These are phyloP conservation scores for Pogoniulus pusillus DNA, from an alignment of 2,797 vertebrate species.

Conservation along the genomic window DNA sequence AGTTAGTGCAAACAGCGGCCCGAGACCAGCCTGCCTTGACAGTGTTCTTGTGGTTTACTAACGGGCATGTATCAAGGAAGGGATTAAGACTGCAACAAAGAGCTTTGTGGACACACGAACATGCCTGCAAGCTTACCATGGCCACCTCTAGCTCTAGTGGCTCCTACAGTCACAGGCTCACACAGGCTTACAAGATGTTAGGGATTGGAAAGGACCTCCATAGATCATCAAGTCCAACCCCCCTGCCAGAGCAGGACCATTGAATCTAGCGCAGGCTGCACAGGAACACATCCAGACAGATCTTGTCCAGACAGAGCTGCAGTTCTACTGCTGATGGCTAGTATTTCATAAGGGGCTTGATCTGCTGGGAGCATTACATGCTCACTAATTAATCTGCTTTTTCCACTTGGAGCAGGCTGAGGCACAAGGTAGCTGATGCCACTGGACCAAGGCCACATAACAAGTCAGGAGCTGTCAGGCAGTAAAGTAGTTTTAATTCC, in stretches of 20 bases:
- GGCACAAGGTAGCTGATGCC: background rate
- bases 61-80: fast-evolving
- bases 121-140: background rate
- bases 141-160: background rate
- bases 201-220: too few species aligned
- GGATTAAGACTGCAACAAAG: background rate
- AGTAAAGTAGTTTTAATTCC: background rate
- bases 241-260: too few species aligned
- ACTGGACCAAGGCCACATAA: background rate
- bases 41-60: background rate
- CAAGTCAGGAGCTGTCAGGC: background rate
- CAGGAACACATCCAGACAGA: too few species aligned
- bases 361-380: background rate
- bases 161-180: background rate
- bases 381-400: background rate
- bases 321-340: background rate
- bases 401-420: background rate
- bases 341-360: background rate
- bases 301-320: background rate
- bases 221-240: too few species aligned
- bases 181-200: too few species aligned
- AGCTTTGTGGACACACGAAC: fast-evolving
- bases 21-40: fast-evolving
- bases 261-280: too few species aligned
- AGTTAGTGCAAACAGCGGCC: background rate